Percentiles rank a stretch among this genome's conserved stretches.
phyloP scores from a whole-genome alignment of 2,797 vertebrate genomes.

The Cirrhinus molitorella region DNA sequence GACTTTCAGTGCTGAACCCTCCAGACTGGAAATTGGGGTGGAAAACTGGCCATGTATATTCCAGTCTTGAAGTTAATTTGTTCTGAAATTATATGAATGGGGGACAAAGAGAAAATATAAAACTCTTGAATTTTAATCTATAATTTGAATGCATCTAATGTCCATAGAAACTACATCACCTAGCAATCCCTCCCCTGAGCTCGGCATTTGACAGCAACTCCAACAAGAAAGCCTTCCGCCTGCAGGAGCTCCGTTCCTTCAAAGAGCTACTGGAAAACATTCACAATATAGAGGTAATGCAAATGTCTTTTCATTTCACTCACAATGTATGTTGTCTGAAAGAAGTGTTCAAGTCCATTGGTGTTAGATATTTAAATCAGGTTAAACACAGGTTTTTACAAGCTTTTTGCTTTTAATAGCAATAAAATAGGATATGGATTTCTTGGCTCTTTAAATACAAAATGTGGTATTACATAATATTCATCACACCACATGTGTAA shows the following conservation, averaged over 20 bases:
- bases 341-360: background rate
- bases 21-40: background rate
- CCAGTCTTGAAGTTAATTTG: background rate
- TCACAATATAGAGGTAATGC: conserved; percentile 87
- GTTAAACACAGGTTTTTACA: too few relatives aligned
- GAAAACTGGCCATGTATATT: background rate
- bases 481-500: background rate
- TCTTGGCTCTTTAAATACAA: background rate
- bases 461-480: background rate
- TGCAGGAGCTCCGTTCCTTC: conserved; percentile 86
- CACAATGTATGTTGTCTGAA: background rate
- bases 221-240: conserved; percentile 74
- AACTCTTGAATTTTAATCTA: background rate
- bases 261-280: conserved; percentile 89
- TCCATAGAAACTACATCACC: conserved; percentile 85
- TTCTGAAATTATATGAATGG: background rate
- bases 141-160: background rate
- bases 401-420: background rate
- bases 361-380: background rate
- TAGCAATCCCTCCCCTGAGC: conserved; percentile 74
- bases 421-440: background rate
- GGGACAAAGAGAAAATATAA: background rate
- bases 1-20: background rate
- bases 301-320: background rate
- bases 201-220: conserved; percentile 58